Base-by-base conservation (phyloP, 1,140 invertebrate species). In the Sarcophaga bullata region DNA sequence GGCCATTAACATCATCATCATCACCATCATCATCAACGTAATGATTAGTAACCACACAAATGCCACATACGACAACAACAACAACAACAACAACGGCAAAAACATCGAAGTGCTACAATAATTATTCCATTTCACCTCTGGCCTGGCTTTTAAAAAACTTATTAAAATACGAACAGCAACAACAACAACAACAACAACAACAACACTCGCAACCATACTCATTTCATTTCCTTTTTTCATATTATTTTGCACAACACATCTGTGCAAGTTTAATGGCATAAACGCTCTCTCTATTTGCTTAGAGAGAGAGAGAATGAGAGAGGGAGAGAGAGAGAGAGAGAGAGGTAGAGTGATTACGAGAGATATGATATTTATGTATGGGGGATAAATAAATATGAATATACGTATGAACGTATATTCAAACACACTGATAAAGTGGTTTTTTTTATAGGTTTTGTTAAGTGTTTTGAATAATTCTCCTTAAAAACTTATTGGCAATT, bases 401-500 rank as follows among this genome's bases (percentile, higher is more conserved):
- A 58, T 13, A 15, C 11, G n/a, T 54, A 13, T 58, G 13, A 15
- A 58, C 54, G 13, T 58, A n/a, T 58, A 58, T 58, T 13, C n/a
- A n/a, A n/a, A 0, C 54, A 58, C 13, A 13, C n/a, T n/a, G 1
- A 58, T 7, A 58, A 13, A 58, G 54, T 13, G 15, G 54, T 58
- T 7, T 58, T n/a, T 58, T 58, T n/a, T 58, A n/a, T 58, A 58
- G 7, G 13, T 58, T 37, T 37, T 37, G 25, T 37, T 37, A 37
- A 37, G 25, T 37, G 25, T 37, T 68, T 68, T 68, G 62, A 68
- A 19, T 68, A 68, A 68, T 68, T 68, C 19, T 68, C 62, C n/a
- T 68, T 4, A 68, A 68, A 58, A 68, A 68, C 62, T 68, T 68
- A 68, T 68, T 68, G 62, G 62, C 62, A 68, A 68, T 68, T 68